Base-by-base conservation (phyloP, 2,113 vertebrate genomes). In the Tenrec ecaudatus region DNA sequence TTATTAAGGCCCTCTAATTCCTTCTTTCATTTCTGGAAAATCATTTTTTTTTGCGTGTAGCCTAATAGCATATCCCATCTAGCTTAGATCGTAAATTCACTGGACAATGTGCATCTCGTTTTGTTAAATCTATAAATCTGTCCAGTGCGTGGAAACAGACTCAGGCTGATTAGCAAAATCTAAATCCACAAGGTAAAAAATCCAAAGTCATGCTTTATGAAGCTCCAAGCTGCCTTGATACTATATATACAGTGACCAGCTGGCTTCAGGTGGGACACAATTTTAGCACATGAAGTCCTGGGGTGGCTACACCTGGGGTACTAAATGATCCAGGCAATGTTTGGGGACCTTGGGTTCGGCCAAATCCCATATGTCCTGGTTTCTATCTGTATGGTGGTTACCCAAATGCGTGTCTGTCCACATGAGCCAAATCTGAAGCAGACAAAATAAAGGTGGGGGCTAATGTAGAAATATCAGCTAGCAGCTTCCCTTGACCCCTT, bases 161-260 rank as follows among this genome's bases (percentile, higher is more conserved):
- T 94, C 68, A 38, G 73, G 69, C 68, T 95, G n/a, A 82, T 94
- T 88, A 83, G 22, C 53, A 89, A 94, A 91, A 73, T 94, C 81
- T 88, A 95, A 96, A 94, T 68, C 58, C 47, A 93, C 62, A 95
- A 94, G 38, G 82, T 88, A 96, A 96, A 69, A 96, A 95, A 89
- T 91, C 38, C 57, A 87, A 96, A 96, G 87, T 87, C 92, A 94
- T 94, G 89, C 33, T 91, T 96, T 94, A 82, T 85, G 69, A 92
- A 78, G 53, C 68, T 92, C 69, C 80, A 89, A 85, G 91, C 75
- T 96, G 91, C 87, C 87, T 82, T 97, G 92, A 94, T 96, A 91
- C 95, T 95, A 96, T 94, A 96, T 96, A 97, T 92, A 96, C 89
- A 96, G 95, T 95, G 94, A 95, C 91, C 97, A 97, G 95, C 95